Conservation (phyloP, 1,140 invertebrate species). For the Delia radicum region DNA sequence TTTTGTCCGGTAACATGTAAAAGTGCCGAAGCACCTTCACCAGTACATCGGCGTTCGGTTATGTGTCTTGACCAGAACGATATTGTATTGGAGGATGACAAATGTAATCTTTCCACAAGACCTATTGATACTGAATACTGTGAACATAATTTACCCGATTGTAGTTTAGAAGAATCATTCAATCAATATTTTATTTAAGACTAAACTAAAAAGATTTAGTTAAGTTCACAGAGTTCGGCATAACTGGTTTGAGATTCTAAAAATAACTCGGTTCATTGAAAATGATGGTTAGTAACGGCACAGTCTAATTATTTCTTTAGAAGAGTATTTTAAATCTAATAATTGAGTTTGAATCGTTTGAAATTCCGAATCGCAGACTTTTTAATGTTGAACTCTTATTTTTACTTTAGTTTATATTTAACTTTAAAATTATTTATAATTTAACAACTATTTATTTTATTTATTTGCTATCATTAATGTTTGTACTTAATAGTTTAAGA, state of each 20-base stretch:
- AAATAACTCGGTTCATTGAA: slow-evolving; percentile 55
- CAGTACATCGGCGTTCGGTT: slow-evolving; percentile 66
- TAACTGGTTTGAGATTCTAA: slow-evolving; percentile 67
- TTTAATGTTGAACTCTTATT: no score
- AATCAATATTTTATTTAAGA: slow-evolving; percentile 3
- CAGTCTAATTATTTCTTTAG: no score
- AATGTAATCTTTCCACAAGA: slow-evolving; percentile 62
- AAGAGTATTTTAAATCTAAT: no score
- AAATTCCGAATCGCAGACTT: no score
- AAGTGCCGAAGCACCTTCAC: slow-evolving; percentile 51
- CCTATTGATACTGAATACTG: slow-evolving; percentile 68
- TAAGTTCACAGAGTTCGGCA: no score
- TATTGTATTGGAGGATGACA: slow-evolving; percentile 68
- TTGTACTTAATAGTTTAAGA: neutral
- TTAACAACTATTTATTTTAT: slow-evolving; percentile 17
- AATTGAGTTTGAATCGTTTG: no score
- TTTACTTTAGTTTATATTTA: no score
- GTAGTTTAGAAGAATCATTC: slow-evolving; percentile 42
- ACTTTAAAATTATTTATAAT: neutral
- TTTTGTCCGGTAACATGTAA: slow-evolving; percentile 74
- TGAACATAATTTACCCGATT: slow-evolving; percentile 60
- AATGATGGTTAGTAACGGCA: no score
- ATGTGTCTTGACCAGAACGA: slow-evolving; percentile 72
- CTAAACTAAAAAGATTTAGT: no score
- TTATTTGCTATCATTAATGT: slow-evolving; percentile 3